Percentiles rank a stretch among this genome's conserved stretches.
Conservation (phyloP, 2,797 vertebrate genomes). For the Podargus strigoides region DNA sequence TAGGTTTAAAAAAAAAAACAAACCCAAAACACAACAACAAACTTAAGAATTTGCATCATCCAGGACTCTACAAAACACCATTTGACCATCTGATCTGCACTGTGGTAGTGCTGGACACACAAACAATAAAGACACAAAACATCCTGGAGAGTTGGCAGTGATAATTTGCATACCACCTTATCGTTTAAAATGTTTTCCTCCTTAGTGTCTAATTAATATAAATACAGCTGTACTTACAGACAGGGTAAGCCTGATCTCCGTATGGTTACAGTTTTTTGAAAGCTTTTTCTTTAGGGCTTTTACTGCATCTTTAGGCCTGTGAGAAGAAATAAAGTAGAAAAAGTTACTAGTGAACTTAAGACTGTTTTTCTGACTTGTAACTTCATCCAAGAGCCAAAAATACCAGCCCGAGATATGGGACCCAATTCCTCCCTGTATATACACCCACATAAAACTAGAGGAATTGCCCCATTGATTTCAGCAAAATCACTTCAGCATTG, state of each 20-base stretch:
- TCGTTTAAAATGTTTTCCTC: conserved; percentile 34
- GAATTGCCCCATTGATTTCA: not conserved
- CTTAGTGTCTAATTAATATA: conserved; percentile 37
- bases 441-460: conserved; percentile 23
- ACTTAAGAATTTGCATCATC: not conserved
- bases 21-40: not conserved
- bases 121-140: conserved; percentile 22
- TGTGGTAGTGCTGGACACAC: not conserved
- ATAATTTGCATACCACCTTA: conserved; percentile 35
- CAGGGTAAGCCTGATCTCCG: conserved; percentile 76
- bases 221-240: conserved; percentile 74
- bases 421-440: not conserved
- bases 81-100: not conserved
- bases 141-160: conserved; percentile 13
- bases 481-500: not conserved
- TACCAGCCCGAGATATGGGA: not conserved
- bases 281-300: conserved; percentile 79
- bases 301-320: conserved; percentile 77
- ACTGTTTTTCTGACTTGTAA: not conserved
- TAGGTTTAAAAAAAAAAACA: not conserved
- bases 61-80: not conserved
- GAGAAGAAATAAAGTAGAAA: not conserved
- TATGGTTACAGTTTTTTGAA: conserved; percentile 80
- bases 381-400: conserved; percentile 12
- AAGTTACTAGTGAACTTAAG: not conserved